These are phyloP conservation scores for Bergia sp. DNA, from an alignment of 92 coral and sea anemone genomes.

Conservation along the genomic window DNA sequence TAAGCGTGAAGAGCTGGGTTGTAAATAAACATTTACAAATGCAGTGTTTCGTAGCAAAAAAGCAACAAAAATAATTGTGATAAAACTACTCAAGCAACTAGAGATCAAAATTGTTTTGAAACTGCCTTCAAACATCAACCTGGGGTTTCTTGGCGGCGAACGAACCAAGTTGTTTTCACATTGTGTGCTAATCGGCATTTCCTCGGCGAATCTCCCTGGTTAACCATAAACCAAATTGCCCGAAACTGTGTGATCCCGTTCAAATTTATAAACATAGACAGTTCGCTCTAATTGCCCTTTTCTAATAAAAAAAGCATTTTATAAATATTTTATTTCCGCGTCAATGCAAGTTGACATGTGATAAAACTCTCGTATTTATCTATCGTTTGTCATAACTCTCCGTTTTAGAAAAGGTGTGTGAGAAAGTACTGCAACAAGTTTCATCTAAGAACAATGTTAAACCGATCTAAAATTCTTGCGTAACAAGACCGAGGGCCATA, in stretches of 20 bases:
- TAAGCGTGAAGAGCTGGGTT: slow-evolving; percentile 14
- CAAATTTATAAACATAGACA: background rate
- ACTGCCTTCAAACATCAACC: slow-evolving; percentile 28
- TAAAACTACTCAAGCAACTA: slow-evolving; percentile 72
- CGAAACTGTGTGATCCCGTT: background rate
- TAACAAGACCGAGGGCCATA: too few species aligned
- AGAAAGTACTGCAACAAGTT: too few species aligned
- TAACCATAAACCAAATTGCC: background rate
- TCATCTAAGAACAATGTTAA: too few species aligned
- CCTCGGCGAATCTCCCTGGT: background rate
- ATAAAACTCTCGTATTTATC: background rate
- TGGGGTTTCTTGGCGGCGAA: background rate
- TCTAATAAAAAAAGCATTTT: background rate
- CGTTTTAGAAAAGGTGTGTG: background rate
- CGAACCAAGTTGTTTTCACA: background rate
- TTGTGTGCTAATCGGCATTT: background rate
- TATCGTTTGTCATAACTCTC: background rate
- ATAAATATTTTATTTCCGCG: slow-evolving; percentile 10
- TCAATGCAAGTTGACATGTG: background rate
- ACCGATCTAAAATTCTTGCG: too few species aligned
- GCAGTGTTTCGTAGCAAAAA: slow-evolving; percentile 85
- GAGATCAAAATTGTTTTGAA: slow-evolving; percentile 67
- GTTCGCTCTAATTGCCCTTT: background rate
- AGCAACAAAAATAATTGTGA: slow-evolving; percentile 76
- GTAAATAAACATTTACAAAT: slow-evolving; percentile 78